Base-by-base conservation (phyloP, 23 tunicate species). In the Diplosoma virens region DNA sequence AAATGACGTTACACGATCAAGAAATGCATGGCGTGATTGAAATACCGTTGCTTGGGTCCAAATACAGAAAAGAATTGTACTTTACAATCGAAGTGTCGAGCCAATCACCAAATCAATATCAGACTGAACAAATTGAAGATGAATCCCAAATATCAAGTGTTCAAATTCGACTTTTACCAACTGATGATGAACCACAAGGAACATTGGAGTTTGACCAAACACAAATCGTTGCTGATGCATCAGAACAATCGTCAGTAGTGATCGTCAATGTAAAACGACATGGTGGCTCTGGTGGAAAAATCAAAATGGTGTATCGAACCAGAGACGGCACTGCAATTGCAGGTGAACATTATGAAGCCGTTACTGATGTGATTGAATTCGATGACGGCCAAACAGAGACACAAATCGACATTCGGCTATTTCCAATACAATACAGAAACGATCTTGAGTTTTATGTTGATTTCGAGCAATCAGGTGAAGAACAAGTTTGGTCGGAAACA, bases 301-400 rank as follows among this genome's bases (percentile, higher is more conserved):
- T 24, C 4, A 5, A 7, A 5, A 55, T 69, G 26, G 18, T 34
- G 23, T 69, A 24, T 55, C 17, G 18, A 52, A 74, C 79, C 5
- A 74, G 18, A 31, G 79, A 74, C 0, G 79, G 69, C 5, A 37
- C 66, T 26, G 79, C 79, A 7, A 52, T 52, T 25, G 66, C n/a
- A 0, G 79, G 79, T 18, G 18, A 52, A 53, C 79, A 74, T 53
- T 74, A 25, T 0, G 0, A 25, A 14, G 37, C 20, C 29, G 14
- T 21, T 53, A 37, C 29, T 6, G 79, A 28, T 0, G 32, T 37
- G 5, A n/a, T 74, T n/a, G 24, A 37, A 27, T 6, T 74, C 23
- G 29, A 1, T 27, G 79, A 74, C 30, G 24, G 79, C 0, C 35
- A 74, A 74, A 9, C 32, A 9, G 29, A 52, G 0, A 28, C 22